Evolutionary conservation across 2,113 vertebrate species (phyloP), one percentile per base, ranked within the genome.

Genomic region (Stigmatopora nigra): DNA sequence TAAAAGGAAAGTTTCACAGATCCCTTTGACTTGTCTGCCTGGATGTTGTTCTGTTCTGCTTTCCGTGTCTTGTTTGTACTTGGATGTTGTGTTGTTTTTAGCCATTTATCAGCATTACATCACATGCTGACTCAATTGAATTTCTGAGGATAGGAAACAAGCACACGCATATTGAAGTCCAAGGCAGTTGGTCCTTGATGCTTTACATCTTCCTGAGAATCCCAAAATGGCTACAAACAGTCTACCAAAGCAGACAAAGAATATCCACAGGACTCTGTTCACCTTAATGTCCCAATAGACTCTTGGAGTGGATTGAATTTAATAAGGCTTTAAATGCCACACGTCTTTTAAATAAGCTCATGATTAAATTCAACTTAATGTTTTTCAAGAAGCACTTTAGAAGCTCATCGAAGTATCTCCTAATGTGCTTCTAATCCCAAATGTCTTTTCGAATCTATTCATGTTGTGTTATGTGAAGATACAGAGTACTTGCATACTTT

Each of bases 51-150:
- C 22, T 3, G 53, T 56, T 56, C 22, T 31, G 53, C 22, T 56
- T 53, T 76, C 68, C 38, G 11, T 73, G 64, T 73, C 55, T 58
- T 67, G 22, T 70, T 48, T 57, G 35, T 63, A 19, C 64, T 2
- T 0, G 10, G 3, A 57, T 44, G 59, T 82, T 77, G 72, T 75
- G 64, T 44, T 77, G 72, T 75, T 62, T 44, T 44, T 60, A 4
- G 20, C 19, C 70, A 71, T 65, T 79, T 83, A 72, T 85, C 67
- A 75, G 44, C 64, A 52, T 35, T 45, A 60, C 68, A 68, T 81
- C 66, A 72, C 75, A 80, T 56, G 65, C 70, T n/a, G 20, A 51
- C 73, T 51, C 68, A 67, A 67, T 64, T 73, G 35, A 58, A 69
- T 75, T n/a, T 68, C 38, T 57, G 68, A 35, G 58, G 36, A 22